Percentiles rank a stretch among this genome's conserved stretches.
Conservation (phyloP, 2,797 vertebrate genomes). For the Halcyon smyrnensis region DNA sequence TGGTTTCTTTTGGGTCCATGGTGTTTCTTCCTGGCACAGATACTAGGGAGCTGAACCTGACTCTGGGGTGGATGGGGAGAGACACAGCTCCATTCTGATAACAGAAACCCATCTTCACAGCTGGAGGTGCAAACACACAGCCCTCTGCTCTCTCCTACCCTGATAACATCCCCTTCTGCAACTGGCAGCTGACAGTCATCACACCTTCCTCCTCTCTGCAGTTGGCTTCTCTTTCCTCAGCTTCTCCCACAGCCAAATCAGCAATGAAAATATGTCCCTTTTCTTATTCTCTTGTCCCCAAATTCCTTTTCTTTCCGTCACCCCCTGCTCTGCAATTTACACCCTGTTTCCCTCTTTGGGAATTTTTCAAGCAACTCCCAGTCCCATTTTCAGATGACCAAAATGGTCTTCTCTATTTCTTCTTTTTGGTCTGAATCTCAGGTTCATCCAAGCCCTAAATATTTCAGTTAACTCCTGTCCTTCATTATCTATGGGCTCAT, state of each 20-base stretch:
- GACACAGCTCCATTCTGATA: background rate
- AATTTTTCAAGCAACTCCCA: background rate
- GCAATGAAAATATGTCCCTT: background rate
- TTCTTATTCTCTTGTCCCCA: background rate
- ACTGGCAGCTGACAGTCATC: background rate
- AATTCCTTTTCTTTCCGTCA: background rate
- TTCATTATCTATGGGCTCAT: background rate
- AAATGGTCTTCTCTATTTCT: background rate
- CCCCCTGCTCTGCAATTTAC: background rate
- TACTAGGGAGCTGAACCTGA: background rate
- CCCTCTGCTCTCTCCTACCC: background rate
- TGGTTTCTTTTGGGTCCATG: background rate
- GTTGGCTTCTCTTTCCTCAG: background rate
- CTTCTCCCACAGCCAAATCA: background rate
- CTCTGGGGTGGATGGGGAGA: background rate
- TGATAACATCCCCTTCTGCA: background rate
- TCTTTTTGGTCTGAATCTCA: background rate
- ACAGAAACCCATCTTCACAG: background rate
- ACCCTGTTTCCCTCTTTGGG: background rate
- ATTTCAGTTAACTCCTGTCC: slow-evolving; percentile 26
- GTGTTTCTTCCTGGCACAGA: background rate
- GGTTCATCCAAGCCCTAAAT: background rate
- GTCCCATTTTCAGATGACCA: background rate
- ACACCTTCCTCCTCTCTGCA: background rate
- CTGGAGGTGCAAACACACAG: background rate